phyloP scores from a whole-genome alignment of 2,113 vertebrate genomes.

The Naja naja region DNA sequence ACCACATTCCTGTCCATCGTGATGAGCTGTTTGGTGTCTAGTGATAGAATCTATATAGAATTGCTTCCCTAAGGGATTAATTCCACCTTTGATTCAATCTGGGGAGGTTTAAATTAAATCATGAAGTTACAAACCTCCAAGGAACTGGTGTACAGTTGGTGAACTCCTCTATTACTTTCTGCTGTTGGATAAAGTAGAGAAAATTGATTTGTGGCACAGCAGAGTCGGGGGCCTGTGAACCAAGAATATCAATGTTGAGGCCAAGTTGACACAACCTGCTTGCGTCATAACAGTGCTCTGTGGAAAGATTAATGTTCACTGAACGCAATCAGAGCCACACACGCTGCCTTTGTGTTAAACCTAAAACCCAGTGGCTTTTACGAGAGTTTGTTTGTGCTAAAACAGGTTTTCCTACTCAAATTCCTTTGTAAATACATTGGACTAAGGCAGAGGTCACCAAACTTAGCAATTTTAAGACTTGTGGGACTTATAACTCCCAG shows the following conservation, averaged over 20 bases:
- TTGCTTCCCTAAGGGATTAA: constrained; percentile 77
- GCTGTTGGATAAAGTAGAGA: constrained; percentile 71
- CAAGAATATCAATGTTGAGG: constrained; percentile 57
- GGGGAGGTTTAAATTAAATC: constrained; percentile 77
- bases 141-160: constrained; percentile 76
- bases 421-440: background rate
- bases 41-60: constrained; percentile 75
- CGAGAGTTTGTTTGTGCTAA: background rate
- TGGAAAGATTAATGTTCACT: constrained; percentile 62
- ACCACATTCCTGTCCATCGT: constrained; percentile 58
- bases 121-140: constrained; percentile 79
- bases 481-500: background rate
- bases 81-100: constrained; percentile 83
- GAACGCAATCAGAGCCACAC: constrained; percentile 45
- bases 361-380: background rate
- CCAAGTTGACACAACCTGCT: constrained; percentile 16
- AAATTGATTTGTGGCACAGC: constrained; percentile 72
- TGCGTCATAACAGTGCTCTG: constrained; percentile 48
- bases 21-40: constrained; percentile 66
- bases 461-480: background rate
- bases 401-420: background rate
- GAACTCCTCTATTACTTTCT: constrained; percentile 78
- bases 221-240: constrained; percentile 63
- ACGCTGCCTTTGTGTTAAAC: constrained; percentile 31
- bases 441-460: background rate